Percentiles rank a stretch among this genome's conserved stretches.
These are phyloP conservation scores for Grus americana DNA, from an alignment of 2,113 vertebrate genomes.

Conservation along the genomic window DNA sequence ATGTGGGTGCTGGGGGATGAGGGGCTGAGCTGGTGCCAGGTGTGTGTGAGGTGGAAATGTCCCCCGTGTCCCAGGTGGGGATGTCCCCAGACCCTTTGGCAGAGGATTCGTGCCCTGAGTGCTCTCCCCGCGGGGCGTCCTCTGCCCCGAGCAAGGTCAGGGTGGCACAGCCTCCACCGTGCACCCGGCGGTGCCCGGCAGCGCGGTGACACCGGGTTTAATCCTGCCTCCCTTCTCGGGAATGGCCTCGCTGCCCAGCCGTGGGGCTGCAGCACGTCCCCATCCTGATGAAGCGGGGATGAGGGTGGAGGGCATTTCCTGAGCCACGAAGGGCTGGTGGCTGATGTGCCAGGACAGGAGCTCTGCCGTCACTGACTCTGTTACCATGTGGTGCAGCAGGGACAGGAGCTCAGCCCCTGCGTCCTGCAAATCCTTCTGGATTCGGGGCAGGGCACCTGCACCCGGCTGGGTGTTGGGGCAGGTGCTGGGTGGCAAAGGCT, in stretches of 20 bases:
- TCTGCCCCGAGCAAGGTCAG: not conserved
- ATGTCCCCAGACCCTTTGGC: not conserved
- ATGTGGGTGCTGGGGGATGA: not conserved
- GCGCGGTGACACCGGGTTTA: fast-evolving
- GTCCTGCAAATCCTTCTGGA: not conserved
- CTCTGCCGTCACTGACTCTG: not conserved
- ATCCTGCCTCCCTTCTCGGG: not conserved
- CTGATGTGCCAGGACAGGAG: fast-evolving
- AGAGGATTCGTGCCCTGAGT: fast-evolving
- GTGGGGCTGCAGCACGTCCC: not conserved
- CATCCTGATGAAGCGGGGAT: fast-evolving
- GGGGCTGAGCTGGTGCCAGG: not conserved
- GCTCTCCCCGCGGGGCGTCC: fast-evolving
- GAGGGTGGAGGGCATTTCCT: fast-evolving
- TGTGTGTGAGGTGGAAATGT: not conserved
- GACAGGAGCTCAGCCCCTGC: fast-evolving
- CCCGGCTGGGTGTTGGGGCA: not conserved
- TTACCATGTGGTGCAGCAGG: fast-evolving
- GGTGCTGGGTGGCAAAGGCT: not conserved
- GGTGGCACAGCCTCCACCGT: fast-evolving
- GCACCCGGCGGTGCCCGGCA: fast-evolving
- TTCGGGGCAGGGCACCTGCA: not conserved
- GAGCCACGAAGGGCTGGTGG: not conserved
- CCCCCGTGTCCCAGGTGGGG: fast-evolving
- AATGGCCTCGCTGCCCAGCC: not conserved